These are phyloP conservation scores for Oscheius sp. DNA, from an alignment of 2,888 invertebrate genomes.

Conservation along the genomic window DNA sequence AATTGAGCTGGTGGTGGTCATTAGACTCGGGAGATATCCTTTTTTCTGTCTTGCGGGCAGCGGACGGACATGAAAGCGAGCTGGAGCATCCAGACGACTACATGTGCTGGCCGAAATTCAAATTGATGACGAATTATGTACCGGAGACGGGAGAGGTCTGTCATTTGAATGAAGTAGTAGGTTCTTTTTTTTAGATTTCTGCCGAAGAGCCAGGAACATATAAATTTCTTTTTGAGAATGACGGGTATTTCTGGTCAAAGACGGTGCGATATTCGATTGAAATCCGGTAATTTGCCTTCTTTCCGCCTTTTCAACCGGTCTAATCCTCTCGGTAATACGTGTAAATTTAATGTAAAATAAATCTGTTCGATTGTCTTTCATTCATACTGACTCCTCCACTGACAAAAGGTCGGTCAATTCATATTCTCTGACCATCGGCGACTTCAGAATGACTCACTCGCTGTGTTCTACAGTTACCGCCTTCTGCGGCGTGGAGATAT, in stretches of 20 bases:
- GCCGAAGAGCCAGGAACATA: slow-evolving; percentile 61
- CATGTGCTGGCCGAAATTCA: slow-evolving; percentile 61
- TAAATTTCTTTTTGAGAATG: slow-evolving; percentile 66
- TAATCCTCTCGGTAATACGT: not conserved
- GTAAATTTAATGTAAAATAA: not conserved
- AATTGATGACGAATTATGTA: slow-evolving; percentile 63
- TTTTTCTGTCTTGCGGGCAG: slow-evolving; percentile 49
- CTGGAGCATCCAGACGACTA: slow-evolving; percentile 59
- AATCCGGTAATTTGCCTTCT: not conserved
- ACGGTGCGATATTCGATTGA: slow-evolving; percentile 51
- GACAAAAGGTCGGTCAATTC: not conserved
- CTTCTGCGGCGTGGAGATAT: not conserved
- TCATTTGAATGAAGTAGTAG: not conserved
- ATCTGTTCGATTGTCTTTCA: not conserved
- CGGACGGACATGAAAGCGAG: slow-evolving; percentile 39
- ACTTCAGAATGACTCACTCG: slow-evolving; percentile 17
- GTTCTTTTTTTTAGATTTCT: slow-evolving; percentile 34
- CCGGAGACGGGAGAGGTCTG: slow-evolving; percentile 61
- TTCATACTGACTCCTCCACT: not conserved
- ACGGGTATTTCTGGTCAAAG: slow-evolving; percentile 54
- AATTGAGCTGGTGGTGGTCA: slow-evolving; percentile 65
- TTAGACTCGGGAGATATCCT: slow-evolving; percentile 52
- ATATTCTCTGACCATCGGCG: too few relatives aligned
- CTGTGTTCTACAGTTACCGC: slow-evolving; percentile 6
- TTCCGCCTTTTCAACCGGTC: too few relatives aligned